Base-by-base conservation (phyloP, 1,140 invertebrate species). In the Saccostrea glomerata region DNA sequence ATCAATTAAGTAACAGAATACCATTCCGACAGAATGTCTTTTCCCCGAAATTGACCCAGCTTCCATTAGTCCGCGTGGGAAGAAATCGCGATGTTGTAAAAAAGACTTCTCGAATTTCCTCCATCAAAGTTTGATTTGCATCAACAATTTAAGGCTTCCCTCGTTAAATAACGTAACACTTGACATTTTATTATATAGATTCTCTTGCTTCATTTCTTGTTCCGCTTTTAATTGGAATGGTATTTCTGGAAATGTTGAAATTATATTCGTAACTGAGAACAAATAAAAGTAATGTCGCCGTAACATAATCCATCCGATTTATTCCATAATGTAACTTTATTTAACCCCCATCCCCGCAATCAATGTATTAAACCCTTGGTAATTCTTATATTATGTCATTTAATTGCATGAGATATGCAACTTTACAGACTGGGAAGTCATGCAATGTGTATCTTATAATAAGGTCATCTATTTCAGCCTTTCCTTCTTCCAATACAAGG, bases 311-410 rank as follows among this genome's bases (percentile, higher is more conserved):
- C 25, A 11, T 30, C 23, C 23, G 36, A 36, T 30, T 77, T 36
- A 77, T 36, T 30, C 25, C 30, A 30, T 77, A 5, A 77, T 77
- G 13, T 30, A 77, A 36, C 70, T 25, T 30, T 13, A 17, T 15
- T 77, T 77, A 77, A n/a, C n/a, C n/a, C n/a, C n/a, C n/a, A n/a
- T n/a, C n/a, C n/a, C n/a, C n/a, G n/a, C n/a, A n/a, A n/a, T n/a
- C n/a, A 77, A 77, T 77, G 30, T 77, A 77, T 77, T 30, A 30
- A 36, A 77, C 70, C 70, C 70, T 77, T 36, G 70, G 70, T 77
- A 40, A 77, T 77, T 77, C 70, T 30, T 4, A 25, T 77, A 36
- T 77, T 77, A 77, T 77, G 70, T 77, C 70, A 73, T 77, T 12
- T 36, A 36, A 77, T 25, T 12, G 23, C 23, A 30, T 25, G 30